Conservation (phyloP, 1,140 invertebrate species). For the Drosophila pachea region DNA sequence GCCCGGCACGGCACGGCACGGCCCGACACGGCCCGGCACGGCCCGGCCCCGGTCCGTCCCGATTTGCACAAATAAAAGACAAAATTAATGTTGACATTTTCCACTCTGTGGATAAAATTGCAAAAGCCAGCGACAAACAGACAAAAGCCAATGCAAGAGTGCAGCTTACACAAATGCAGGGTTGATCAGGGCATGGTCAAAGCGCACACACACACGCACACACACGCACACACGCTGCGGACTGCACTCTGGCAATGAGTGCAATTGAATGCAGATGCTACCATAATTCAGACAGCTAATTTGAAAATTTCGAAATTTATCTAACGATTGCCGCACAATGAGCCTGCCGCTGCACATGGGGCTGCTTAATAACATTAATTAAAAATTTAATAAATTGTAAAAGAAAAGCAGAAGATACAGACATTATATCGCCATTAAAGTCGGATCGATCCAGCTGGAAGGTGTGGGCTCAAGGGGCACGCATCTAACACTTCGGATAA, state of each 20-base stretch:
- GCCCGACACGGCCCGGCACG: no score
- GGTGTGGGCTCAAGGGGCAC: no score
- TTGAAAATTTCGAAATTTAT: conserved; percentile 69
- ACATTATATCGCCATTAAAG: no score
- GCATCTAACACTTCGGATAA: no score
- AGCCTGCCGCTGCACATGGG: conserved; percentile 33
- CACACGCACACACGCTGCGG: conserved; percentile 29
- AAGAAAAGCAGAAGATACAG: no score
- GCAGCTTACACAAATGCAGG: conserved; percentile 23
- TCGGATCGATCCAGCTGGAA: no score
- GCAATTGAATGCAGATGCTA: conserved; percentile 74
- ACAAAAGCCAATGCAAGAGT: conserved; percentile 35
- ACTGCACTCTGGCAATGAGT: conserved; percentile 52
- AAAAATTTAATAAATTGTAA: not conserved
- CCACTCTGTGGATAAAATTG: conserved; percentile 71
- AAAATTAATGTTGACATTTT: conserved; percentile 78
- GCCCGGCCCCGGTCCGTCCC: not conserved
- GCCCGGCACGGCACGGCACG: no score
- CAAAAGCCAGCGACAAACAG: conserved; percentile 45
- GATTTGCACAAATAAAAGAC: conserved; percentile 58
- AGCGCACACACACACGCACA: conserved; percentile 6
- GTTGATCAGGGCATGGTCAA: conserved; percentile 33
- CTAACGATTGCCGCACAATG: conserved; percentile 45
- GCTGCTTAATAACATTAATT: conserved; percentile 2
- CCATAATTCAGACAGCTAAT: conserved; percentile 69